These are phyloP conservation scores for Tadarida brasiliensis DNA, from an alignment of 2,797 vertebrate species.

Conservation along the genomic window DNA sequence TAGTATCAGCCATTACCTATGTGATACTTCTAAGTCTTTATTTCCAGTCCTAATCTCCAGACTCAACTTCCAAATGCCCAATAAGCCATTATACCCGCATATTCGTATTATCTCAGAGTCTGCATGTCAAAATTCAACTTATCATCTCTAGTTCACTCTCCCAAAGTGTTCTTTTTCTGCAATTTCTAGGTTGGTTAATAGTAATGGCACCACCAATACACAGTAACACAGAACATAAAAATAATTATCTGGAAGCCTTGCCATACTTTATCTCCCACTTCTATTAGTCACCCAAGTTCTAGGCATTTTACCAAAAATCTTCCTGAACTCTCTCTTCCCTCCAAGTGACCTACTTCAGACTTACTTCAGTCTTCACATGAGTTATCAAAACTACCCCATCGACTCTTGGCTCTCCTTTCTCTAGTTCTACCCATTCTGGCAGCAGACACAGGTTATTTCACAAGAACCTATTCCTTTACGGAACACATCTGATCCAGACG, in stretches of 20 bases:
- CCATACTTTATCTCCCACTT: background rate
- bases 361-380: background rate
- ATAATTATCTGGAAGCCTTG: background rate
- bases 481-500: background rate
- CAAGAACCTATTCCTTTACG: slow-evolving; percentile 2
- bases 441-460: background rate
- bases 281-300: background rate
- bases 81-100: background rate
- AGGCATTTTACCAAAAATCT: background rate
- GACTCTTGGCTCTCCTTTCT: background rate
- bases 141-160: background rate
- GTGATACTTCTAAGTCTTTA: background rate
- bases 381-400: background rate
- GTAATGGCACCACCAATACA: background rate
- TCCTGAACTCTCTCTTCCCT: background rate
- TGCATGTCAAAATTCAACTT: background rate
- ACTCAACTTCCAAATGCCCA: background rate
- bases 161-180: background rate
- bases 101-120: background rate
- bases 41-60: background rate
- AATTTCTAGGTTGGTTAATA: background rate
- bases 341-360: background rate
- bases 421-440: background rate
- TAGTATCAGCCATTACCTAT: background rate
- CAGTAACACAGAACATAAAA: background rate